Evolutionary conservation across 1,140 invertebrate species (phyloP), one percentile per base, ranked within the genome.

Genomic region (Eufriesea mexicana): DNA sequence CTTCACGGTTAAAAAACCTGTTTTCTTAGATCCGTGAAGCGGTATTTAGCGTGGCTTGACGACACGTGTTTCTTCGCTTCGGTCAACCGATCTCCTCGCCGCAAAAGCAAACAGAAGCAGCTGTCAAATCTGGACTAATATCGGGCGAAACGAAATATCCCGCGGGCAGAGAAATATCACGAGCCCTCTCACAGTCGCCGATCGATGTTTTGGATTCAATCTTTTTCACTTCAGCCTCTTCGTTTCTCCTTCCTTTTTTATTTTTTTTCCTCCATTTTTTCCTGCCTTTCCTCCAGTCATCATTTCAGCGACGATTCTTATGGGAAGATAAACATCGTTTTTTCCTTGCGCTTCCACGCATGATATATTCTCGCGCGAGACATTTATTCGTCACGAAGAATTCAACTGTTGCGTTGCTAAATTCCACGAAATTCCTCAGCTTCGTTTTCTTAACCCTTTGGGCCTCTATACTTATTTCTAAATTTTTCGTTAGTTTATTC

Each of bases 91-190:
- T 88, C 79, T 82, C 79, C 70, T 75, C 81, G 62, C 68, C 83
- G 79, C 83, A 74, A 88, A 85, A 85, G 83, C 83, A 88, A 88
- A 87, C 86, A 87, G 73, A 47, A 57, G 51, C 86, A 87, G 86
- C 86, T 88, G 86, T 87, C 86, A 86, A 87, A 83, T 54, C 64
- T 85, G 47, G 75, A 72, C 23, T 76, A 70, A 77, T 72, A 83
- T 66, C 64, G 76, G 80, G 20, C 78, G 72, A 83, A 82, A 81
- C 71, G 71, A 83, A 86, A 81, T 75, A 87, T 83, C 80, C 78
- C 79, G 25, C 28, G 83, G 82, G 68, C 79, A 55, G 76, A 68
- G 45, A 78, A 78, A 57, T 57, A 57, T 42, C 51, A 16, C 16
- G 20, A 35, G 55, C 73, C 47, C 25, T 35, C 25, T 28, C 49